Evolutionary conservation across 2,888 invertebrate species (phyloP).

Genomic region (Brachylomia viminalis): DNA sequence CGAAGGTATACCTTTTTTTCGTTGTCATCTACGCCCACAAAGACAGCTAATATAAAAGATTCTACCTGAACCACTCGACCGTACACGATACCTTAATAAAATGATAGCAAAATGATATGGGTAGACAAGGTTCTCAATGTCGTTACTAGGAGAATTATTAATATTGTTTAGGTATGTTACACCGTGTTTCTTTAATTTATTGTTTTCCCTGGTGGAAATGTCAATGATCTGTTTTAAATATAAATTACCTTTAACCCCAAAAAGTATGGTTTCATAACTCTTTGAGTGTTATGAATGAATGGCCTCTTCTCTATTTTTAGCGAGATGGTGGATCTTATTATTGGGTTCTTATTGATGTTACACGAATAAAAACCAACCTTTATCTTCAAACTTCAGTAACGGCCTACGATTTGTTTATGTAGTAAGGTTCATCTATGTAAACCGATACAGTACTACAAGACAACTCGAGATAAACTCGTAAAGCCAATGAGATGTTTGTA

Average conservation of each 20-base stretch:
- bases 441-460: constrained; percentile 23
- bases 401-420: constrained; percentile 29
- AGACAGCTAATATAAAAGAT: constrained; percentile 69
- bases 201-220: neutral
- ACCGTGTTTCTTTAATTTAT: constrained; percentile 26
- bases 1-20: constrained; percentile 69
- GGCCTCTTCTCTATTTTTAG: neutral
- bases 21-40: constrained; percentile 70
- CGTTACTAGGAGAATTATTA: constrained; percentile 52
- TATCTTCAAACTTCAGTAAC: constrained; percentile 28
- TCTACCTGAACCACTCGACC: constrained; percentile 72
- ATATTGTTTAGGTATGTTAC: constrained; percentile 28
- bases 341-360: neutral
- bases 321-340: neutral
- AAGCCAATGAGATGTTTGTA: constrained; percentile 71
- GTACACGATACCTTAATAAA: constrained; percentile 60
- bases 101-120: constrained; percentile 61
- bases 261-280: neutral
- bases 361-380: neutral
- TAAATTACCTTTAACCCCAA: neutral
- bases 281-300: neutral
- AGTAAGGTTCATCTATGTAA: constrained; percentile 20
- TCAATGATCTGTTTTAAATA: constrained; percentile 9
- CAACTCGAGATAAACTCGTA: constrained; percentile 63
- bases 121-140: constrained; percentile 55